Conservation (phyloP, 1,140 invertebrate genomes). For the Charaxes varanes region DNA sequence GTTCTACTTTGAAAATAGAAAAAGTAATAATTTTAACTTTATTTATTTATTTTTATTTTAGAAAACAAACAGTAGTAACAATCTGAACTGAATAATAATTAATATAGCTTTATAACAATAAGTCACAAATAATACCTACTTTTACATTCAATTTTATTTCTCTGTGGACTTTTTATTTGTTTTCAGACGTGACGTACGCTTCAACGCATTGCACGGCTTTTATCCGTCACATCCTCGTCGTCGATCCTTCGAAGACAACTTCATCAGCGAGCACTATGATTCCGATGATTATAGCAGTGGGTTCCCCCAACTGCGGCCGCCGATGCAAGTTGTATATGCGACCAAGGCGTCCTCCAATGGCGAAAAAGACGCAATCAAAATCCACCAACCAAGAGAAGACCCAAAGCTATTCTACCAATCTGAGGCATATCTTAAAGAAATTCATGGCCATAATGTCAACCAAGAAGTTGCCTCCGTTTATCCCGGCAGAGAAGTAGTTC, state of each 20-base stretch:
- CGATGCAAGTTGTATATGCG: slow-evolving; percentile 28
- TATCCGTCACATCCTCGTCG: slow-evolving; percentile 9
- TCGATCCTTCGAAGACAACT: slow-evolving; percentile 20
- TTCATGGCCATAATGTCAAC: slow-evolving; percentile 36
- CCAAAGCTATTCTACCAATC: slow-evolving; percentile 59
- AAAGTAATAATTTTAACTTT: no score
- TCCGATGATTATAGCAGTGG: slow-evolving; percentile 49
- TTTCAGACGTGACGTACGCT: no score
- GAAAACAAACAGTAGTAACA: no score
- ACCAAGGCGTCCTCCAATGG: slow-evolving; percentile 25
- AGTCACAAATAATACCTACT: no score
- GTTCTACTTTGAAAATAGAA: no score
- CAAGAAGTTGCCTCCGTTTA: slow-evolving; percentile 43
- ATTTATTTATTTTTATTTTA: no score
- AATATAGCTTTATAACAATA: no score
- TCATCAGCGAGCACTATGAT: slow-evolving; percentile 35
- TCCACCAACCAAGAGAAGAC: slow-evolving; percentile 54
- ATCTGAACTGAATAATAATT: no score
- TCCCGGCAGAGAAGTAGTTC: slow-evolving; percentile 43
- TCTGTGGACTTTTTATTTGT: no score
- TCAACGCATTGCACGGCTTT: neutral
- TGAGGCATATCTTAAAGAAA: slow-evolving; percentile 54
- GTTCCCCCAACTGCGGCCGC: slow-evolving; percentile 26
- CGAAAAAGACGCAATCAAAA: slow-evolving; percentile 24
- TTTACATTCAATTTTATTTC: no score